Evolutionary conservation across 2,888 invertebrate species (phyloP).

Genomic region (Melipona beecheii): DNA sequence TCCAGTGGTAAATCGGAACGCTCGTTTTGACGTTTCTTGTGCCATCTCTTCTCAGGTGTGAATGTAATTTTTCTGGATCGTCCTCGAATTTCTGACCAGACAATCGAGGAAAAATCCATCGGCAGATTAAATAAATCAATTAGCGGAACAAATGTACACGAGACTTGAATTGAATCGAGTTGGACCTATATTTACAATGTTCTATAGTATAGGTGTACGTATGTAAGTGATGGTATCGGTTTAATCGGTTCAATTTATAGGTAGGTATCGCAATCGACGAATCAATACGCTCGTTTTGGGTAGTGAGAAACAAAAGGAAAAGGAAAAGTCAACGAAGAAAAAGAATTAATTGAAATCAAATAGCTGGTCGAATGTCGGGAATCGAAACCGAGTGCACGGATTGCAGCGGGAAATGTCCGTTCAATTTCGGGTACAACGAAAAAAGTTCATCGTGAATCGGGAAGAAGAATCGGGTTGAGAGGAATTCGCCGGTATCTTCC

Average conservation of each 20-base stretch:
- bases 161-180: neutral
- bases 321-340: slow-evolving; percentile 23
- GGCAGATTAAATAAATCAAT: slow-evolving; percentile 3
- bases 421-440: slow-evolving; percentile 20
- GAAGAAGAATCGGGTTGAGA: slow-evolving; percentile 8
- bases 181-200: slow-evolving; percentile 6
- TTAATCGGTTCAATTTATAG: neutral
- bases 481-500: slow-evolving; percentile 8
- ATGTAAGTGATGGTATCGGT: slow-evolving; percentile 5
- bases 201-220: neutral
- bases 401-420: neutral
- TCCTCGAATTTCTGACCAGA: neutral
- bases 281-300: slow-evolving; percentile 24
- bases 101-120: neutral
- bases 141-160: neutral
- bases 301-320: slow-evolving; percentile 26
- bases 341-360: slow-evolving; percentile 49
- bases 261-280: slow-evolving; percentile 19
- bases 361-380: slow-evolving; percentile 6
- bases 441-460: neutral
- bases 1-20: neutral
- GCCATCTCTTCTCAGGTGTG: neutral
- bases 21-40: neutral
- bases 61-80: neutral
- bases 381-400: slow-evolving; percentile 13